Evolutionary conservation across 1,140 invertebrate species (phyloP).

Genomic region (Steinernema khuongi): DNA sequence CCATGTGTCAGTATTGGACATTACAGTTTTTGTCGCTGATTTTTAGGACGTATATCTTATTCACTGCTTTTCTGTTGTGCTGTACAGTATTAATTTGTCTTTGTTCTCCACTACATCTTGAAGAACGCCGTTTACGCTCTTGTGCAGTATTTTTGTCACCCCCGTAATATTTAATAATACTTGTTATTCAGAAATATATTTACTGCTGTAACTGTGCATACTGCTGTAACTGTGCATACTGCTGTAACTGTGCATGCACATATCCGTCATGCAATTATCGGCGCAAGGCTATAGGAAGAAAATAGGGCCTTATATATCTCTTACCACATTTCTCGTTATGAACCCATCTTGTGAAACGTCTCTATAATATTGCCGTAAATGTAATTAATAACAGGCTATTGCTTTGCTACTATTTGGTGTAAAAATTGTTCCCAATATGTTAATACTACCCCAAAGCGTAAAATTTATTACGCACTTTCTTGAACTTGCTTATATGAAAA

Average conservation of each 20-base stretch:
- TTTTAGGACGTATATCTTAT: neutral
- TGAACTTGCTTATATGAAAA: no score
- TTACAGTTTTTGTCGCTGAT: neutral
- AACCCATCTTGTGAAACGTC: neutral
- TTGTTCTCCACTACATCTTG: neutral
- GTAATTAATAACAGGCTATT: no score
- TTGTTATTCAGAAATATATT: neutral
- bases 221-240: neutral
- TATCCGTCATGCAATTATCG: neutral
- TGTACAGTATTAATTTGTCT: slow-evolving; percentile 3
- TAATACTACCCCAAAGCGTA: no score
- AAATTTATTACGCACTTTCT: no score
- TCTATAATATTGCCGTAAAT: neutral
- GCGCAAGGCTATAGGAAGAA: neutral
- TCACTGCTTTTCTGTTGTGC: neutral
- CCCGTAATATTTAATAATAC: neutral
- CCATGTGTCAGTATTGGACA: neutral
- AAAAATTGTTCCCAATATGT: neutral
- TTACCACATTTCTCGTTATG: no score
- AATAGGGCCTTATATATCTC: neutral
- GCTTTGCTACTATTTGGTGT: neutral
- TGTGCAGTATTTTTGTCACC: neutral
- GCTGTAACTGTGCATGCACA: neutral
- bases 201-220: neutral
- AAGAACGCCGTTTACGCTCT: neutral